phyloP scores from a whole-genome alignment of 37 sponge, comb jelly and placozoan genomes.

The Bolinopsis microptera region DNA sequence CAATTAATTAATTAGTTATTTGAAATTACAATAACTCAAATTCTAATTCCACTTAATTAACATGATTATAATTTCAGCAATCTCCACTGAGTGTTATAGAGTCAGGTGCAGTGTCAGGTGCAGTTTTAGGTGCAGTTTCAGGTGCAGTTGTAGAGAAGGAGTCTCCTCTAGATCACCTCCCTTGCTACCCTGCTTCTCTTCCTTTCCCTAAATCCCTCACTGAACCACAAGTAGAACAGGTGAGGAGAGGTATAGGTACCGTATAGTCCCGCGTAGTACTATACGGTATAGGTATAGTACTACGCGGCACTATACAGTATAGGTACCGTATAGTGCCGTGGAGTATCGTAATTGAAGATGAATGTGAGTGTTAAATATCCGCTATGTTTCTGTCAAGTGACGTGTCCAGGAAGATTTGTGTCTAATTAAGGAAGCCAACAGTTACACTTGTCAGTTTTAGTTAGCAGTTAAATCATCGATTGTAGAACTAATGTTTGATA shows the following conservation, averaged over 20 bases:
- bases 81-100: not conserved
- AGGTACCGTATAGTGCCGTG: too few species aligned
- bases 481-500: too few species aligned
- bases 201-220: slow-evolving; percentile 43
- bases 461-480: not conserved
- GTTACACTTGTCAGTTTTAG: not conserved
- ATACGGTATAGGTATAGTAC: too few species aligned
- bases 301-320: too few species aligned
- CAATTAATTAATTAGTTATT: too few species aligned
- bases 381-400: too few species aligned
- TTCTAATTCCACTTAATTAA: too few species aligned
- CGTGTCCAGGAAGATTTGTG: too few species aligned
- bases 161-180: slow-evolving; percentile 4
- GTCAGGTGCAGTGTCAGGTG: not conserved
- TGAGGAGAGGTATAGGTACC: not conserved
- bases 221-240: not conserved
- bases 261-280: not conserved
- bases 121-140: not conserved
- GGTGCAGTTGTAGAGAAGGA: not conserved
- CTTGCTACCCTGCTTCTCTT: slow-evolving; percentile 52
- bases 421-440: not conserved
- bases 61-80: not conserved
- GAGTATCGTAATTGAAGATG: too few species aligned
- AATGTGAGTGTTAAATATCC: too few species aligned
- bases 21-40: too few species aligned